A percentile compares a stretch with the other conserved stretches of the same genome.
Conservation (phyloP, 2,888 invertebrate species). For the Platycheirus rosarum region DNA sequence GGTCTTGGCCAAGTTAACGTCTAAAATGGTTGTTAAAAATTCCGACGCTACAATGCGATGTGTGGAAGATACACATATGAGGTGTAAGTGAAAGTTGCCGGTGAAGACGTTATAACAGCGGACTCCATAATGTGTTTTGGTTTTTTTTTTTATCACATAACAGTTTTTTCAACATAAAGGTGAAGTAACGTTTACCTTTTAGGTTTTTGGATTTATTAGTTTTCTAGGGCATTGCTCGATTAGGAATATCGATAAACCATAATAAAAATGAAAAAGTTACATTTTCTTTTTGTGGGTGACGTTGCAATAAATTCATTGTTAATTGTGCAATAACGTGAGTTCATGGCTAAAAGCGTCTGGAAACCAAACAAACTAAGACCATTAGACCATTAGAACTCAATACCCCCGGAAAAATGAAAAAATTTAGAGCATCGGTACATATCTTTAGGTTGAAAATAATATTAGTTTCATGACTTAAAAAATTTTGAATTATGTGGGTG, state of each 20-base stretch:
- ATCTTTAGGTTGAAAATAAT: too few species aligned
- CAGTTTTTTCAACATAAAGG: conserved; percentile 33
- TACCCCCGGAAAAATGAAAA: too few species aligned
- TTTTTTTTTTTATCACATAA: conserved; percentile 21
- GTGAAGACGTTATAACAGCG: conserved; percentile 31
- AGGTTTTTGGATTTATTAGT: conserved; percentile 43
- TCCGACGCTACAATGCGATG: conserved; percentile 15
- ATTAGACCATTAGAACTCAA: too few species aligned
- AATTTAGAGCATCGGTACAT: too few species aligned
- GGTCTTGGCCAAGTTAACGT: conserved; percentile 38
- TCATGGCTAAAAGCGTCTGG: too few species aligned
- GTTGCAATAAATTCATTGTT: too few species aligned
- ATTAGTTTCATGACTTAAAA: too few species aligned
- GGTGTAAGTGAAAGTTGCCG: conserved; percentile 66
- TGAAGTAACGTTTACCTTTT: conserved; percentile 60
- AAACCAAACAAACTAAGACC: too few species aligned
- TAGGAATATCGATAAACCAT: conserved; percentile 34
- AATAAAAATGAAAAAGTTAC: conserved; percentile 3
- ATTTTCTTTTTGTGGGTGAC: neutral
- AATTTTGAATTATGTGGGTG: too few species aligned
- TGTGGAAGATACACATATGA: neutral
- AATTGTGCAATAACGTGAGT: neutral
- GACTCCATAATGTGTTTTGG: conserved; percentile 10
- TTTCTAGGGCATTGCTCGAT: conserved; percentile 53
- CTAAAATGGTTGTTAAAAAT: conserved; percentile 33